These are phyloP conservation scores for Chiloscyllium plagiosum DNA, from an alignment of 2,113 vertebrate species.

Conservation along the genomic window DNA sequence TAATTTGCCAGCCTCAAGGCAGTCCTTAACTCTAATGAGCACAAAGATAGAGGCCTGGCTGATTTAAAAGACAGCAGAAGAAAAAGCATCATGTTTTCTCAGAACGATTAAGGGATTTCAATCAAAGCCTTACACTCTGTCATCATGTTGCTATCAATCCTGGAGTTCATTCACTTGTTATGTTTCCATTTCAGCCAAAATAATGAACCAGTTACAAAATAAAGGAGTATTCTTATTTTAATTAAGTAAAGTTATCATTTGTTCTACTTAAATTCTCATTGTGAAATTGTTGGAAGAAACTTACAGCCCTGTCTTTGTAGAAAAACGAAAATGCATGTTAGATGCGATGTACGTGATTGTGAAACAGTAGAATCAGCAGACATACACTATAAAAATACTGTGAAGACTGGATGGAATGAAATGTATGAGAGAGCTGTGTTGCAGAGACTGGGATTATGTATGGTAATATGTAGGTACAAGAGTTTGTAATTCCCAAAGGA, in stretches of 20 bases:
- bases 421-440: too few relatives aligned
- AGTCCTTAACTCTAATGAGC: not conserved
- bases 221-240: not conserved
- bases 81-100: not conserved
- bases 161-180: not conserved
- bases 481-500: too few relatives aligned
- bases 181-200: not conserved
- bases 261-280: not conserved
- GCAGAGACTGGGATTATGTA: too few relatives aligned
- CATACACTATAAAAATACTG: too few relatives aligned
- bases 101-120: not conserved
- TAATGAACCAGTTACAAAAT: not conserved
- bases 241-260: not conserved
- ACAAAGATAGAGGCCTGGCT: not conserved
- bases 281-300: not conserved
- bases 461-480: too few relatives aligned
- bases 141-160: not conserved
- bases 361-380: too few relatives aligned
- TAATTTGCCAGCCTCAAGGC: not conserved
- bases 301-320: not conserved
- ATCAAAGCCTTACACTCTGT: not conserved
- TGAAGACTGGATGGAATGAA: too few relatives aligned
- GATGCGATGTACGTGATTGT: too few relatives aligned
- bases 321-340: too few relatives aligned
- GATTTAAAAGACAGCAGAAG: constrained; percentile 15